Percentiles rank a stretch among this genome's conserved stretches.
Conservation (phyloP, 2,113 vertebrate species). For the Nesospiza acunhae region DNA sequence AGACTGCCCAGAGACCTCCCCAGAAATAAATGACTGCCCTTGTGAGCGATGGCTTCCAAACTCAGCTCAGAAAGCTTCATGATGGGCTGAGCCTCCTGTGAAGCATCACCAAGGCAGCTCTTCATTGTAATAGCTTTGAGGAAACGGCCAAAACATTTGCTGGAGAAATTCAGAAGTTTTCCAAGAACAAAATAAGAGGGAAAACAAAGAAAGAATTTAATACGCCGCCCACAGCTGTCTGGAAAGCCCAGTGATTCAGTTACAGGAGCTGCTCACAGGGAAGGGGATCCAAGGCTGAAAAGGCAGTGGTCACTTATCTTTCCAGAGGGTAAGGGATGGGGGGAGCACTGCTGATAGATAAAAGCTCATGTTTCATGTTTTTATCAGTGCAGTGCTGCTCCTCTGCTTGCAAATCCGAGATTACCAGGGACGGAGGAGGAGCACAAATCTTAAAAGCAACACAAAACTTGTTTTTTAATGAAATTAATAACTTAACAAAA, state of each 20-base stretch:
- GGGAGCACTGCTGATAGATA: neutral
- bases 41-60: neutral
- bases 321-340: neutral
- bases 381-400: neutral
- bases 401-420: neutral
- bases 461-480: neutral
- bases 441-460: neutral
- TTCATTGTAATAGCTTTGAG: neutral
- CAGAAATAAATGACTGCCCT: neutral
- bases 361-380: slow-evolving; percentile 8
- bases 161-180: neutral
- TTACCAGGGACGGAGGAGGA: neutral
- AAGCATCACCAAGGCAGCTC: neutral
- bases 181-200: neutral
- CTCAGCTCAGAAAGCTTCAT: neutral
- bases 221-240: neutral
- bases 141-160: slow-evolving; percentile 9
- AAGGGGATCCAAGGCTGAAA: neutral
- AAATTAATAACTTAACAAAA: neutral
- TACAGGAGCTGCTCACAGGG: slow-evolving; percentile 38
- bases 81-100: neutral
- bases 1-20: neutral
- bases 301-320: slow-evolving; percentile 46
- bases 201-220: slow-evolving; percentile 2
- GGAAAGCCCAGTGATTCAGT: slow-evolving; percentile 42